Conservation (phyloP, 1,140 invertebrate genomes). For the Leptopilina clavipes region DNA sequence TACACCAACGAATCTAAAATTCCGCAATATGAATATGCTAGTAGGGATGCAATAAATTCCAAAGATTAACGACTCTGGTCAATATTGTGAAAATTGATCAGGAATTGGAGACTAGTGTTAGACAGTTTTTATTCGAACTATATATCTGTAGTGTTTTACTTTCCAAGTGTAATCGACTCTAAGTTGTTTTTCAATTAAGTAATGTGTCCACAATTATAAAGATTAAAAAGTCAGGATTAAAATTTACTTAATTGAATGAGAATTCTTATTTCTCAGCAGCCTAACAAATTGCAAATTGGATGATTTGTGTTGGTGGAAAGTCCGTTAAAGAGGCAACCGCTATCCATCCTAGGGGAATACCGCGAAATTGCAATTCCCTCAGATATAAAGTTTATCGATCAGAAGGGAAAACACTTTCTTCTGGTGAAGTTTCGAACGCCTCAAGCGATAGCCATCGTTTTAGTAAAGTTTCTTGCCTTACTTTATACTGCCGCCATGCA, state of each 20-base stretch:
- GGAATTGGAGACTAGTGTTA: background rate
- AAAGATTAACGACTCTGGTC: constrained; percentile 37
- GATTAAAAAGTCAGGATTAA: too few species aligned
- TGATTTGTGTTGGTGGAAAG: constrained; percentile 3
- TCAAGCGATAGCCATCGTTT: constrained; percentile 35
- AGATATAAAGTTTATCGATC: constrained; percentile 56
- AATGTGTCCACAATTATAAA: too few species aligned
- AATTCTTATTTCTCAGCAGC: background rate
- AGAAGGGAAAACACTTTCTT: constrained; percentile 50
- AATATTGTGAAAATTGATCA: constrained; percentile 18
- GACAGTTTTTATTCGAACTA: background rate
- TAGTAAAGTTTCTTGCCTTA: constrained; percentile 45
- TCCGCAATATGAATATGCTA: constrained; percentile 24
- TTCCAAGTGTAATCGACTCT: background rate
- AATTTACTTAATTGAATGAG: background rate
- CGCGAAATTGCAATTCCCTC: constrained; percentile 53
- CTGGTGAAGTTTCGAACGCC: constrained; percentile 22
- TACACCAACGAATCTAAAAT: constrained; percentile 27
- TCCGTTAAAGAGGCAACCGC: constrained; percentile 51
- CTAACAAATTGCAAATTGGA: background rate
- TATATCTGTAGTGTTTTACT: background rate
- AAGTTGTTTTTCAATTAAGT: too few species aligned
- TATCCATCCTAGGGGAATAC: constrained; percentile 47
- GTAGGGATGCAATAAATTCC: constrained; percentile 40
- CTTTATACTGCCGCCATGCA: constrained; percentile 42